Conservation (phyloP, 2,797 vertebrate species). For the Pterois miles region DNA sequence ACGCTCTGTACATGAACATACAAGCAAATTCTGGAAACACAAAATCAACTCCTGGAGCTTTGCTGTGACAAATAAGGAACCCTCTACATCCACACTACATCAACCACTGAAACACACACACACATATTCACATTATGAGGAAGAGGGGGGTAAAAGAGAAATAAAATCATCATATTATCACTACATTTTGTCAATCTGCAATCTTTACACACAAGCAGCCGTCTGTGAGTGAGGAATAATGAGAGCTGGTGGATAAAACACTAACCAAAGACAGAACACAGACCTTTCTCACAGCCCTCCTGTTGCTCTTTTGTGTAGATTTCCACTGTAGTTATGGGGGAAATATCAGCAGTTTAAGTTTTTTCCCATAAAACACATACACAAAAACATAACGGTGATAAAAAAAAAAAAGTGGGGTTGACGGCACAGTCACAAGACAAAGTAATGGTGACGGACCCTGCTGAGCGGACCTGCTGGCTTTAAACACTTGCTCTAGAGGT, state of each 20-base stretch:
- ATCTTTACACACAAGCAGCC: constrained; percentile 38
- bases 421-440: constrained; percentile 14
- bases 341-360: constrained; percentile 10
- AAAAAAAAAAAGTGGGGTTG: neutral
- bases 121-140: constrained; percentile 36
- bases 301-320: constrained; percentile 26
- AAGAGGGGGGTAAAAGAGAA: neutral
- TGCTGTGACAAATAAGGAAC: constrained; percentile 30
- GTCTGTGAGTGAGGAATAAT: constrained; percentile 17
- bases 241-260: constrained; percentile 49
- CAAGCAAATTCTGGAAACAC: constrained; percentile 11
- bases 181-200: constrained; percentile 64
- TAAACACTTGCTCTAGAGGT: constrained; percentile 45
- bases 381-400: constrained; percentile 1
- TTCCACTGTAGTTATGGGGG: constrained; percentile 25
- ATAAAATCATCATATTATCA: constrained; percentile 53
- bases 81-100: constrained; percentile 62
- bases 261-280: constrained; percentile 81
- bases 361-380: constrained; percentile 11
- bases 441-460: constrained; percentile 11
- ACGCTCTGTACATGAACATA: constrained; percentile 31
- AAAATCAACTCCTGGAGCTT: constrained; percentile 19
- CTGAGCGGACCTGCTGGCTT: constrained; percentile 56
- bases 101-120: constrained; percentile 46
- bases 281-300: constrained; percentile 45